A percentile compares a stretch with the other conserved stretches of the same genome.
phyloP scores from a whole-genome alignment of 2,888 invertebrate species.

The Heteropelma amictum region DNA sequence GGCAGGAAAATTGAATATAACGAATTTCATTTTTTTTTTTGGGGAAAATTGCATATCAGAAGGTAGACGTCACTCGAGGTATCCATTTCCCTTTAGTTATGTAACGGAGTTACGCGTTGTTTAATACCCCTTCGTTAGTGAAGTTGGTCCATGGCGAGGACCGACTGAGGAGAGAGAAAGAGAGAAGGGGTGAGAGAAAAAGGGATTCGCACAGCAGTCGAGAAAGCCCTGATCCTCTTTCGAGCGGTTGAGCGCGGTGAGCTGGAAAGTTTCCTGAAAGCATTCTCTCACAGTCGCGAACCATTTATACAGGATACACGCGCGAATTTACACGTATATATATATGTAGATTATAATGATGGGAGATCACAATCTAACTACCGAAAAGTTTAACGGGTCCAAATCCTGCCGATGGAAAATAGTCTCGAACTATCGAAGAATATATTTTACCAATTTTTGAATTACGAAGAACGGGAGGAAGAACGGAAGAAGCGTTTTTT shows the following conservation, averaged over 20 bases:
- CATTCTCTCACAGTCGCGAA: slow-evolving; percentile 35
- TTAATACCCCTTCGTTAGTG: slow-evolving; percentile 54
- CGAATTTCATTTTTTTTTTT: slow-evolving; percentile 4
- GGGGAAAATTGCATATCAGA: neutral
- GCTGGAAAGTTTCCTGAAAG: slow-evolving; percentile 53
- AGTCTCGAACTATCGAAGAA: neutral
- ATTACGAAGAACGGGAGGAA: too few species aligned
- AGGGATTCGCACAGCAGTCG: slow-evolving; percentile 29
- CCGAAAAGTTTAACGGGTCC: slow-evolving; percentile 11
- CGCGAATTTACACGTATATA: neutral
- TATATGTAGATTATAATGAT: neutral
- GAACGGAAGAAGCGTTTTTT: too few species aligned
- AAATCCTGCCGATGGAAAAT: slow-evolving; percentile 36
- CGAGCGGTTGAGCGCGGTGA: slow-evolving; percentile 50
- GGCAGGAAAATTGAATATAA: neutral
- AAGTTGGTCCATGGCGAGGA: slow-evolving; percentile 40
- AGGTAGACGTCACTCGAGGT: slow-evolving; percentile 31
- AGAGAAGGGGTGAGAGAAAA: slow-evolving; percentile 12
- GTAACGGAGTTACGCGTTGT: slow-evolving; percentile 45
- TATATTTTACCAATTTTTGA: too few species aligned
- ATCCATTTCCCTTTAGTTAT: slow-evolving; percentile 46
- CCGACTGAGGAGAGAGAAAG: neutral
- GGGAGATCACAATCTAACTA: neutral
- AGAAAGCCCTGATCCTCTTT: slow-evolving; percentile 54
- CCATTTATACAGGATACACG: slow-evolving; percentile 3